phyloP scores from a whole-genome alignment of 64 coral and sea anemone genomes.

The Cladopsammia gracilis region DNA sequence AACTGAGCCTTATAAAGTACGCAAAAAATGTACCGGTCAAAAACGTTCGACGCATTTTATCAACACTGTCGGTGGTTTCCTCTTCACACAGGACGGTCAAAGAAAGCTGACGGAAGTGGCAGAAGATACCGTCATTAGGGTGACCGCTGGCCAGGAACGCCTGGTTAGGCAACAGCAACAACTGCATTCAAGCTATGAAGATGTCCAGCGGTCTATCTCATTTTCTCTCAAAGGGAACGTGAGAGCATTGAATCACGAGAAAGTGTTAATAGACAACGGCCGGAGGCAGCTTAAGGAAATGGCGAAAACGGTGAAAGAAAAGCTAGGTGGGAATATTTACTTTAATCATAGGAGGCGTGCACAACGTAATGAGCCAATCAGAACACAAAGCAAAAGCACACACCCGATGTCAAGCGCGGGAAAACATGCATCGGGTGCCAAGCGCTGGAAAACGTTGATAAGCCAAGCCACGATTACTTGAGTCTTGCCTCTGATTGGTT shows the following conservation, averaged over 20 bases:
- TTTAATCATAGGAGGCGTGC: background rate
- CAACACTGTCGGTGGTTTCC: background rate
- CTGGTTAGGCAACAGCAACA: conserved; percentile 77
- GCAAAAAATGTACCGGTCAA: too few species aligned
- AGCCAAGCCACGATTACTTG: too few species aligned
- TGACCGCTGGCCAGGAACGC: conserved; percentile 88
- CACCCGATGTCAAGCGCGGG: too few species aligned
- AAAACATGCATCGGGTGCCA: too few species aligned
- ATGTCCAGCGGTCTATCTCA: conserved; percentile 74
- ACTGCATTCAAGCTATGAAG: conserved; percentile 60
- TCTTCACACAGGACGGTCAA: conserved; percentile 71
- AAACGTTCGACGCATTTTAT: too few species aligned
- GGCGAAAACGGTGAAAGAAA: conserved; percentile 70
- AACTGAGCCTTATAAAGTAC: too few species aligned
- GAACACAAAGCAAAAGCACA: too few species aligned
- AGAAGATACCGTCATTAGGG: conserved; percentile 67
- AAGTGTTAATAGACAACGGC: conserved; percentile 70
- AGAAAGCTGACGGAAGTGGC: conserved; percentile 65
- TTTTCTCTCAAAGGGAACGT: conserved; percentile 68
- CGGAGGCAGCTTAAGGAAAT: conserved; percentile 82
- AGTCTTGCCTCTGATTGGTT: too few species aligned
- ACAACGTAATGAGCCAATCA: too few species aligned
- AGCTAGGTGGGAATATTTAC: conserved; percentile 69
- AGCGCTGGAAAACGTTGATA: too few species aligned
- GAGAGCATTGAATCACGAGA: conserved; percentile 80